A percentile compares a stretch with the other conserved stretches of the same genome.
Evolutionary conservation across 1,140 invertebrate genomes (phyloP).

Genomic region (Neotoxoptera formosana): DNA sequence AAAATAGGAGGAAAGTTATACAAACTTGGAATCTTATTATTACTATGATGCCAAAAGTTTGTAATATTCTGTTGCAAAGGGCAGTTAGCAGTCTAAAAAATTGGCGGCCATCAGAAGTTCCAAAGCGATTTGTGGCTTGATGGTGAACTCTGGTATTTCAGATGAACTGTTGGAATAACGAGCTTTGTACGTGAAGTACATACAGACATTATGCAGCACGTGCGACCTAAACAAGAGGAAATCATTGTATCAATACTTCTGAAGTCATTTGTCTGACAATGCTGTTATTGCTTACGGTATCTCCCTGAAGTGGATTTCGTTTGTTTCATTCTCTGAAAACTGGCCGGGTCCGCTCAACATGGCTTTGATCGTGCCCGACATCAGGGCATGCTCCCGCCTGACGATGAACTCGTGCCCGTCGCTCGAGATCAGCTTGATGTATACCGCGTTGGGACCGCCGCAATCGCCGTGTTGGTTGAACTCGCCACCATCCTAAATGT

Average conservation of each 20-base stretch:
- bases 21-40: not conserved
- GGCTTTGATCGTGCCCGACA: slow-evolving; percentile 97
- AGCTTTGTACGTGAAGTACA: slow-evolving; percentile 99
- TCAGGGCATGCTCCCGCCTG: slow-evolving; percentile 95
- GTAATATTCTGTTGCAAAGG: not conserved
- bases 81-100: slow-evolving; percentile 93
- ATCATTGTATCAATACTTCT: not conserved
- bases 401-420: slow-evolving; percentile 98
- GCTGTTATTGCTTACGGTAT: slow-evolving; percentile 82
- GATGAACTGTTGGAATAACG: slow-evolving; percentile 99
- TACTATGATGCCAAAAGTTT: not conserved
- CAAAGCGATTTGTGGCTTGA: slow-evolving; percentile 94
- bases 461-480: slow-evolving; percentile 76
- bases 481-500: too few relatives aligned
- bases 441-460: slow-evolving; percentile 98
- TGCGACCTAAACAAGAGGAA: slow-evolving; percentile 82
- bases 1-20: not conserved
- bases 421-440: slow-evolving; percentile 96
- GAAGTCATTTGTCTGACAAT: slow-evolving; percentile 60
- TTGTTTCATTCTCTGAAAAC: slow-evolving; percentile 98
- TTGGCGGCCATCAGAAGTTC: slow-evolving; percentile 99
- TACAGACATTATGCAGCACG: slow-evolving; percentile 98
- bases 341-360: slow-evolving; percentile 96
- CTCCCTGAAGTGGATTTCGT: slow-evolving; percentile 98
- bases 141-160: slow-evolving; percentile 99